A percentile compares a stretch with the other conserved stretches of the same genome.
Conservation (phyloP, 2,888 invertebrate species). For the Pandemis cinnamomeana region DNA sequence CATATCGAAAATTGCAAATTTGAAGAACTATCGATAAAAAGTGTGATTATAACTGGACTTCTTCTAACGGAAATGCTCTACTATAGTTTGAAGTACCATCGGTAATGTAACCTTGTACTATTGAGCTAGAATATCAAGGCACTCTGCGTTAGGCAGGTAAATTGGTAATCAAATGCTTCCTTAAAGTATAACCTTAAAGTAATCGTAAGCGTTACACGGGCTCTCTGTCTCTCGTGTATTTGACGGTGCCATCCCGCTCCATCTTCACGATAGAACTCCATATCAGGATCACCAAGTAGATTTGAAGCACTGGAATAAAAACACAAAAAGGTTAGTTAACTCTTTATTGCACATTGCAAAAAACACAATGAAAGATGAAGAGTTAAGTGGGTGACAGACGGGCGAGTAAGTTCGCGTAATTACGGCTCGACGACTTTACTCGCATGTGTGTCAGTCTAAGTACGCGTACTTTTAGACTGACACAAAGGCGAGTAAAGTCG, state of each 20-base stretch:
- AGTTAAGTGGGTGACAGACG: too few species aligned
- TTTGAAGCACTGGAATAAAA: slow-evolving; percentile 70
- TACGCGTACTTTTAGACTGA: too few species aligned
- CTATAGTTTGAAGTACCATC: not conserved
- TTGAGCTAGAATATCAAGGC: slow-evolving; percentile 12
- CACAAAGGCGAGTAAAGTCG: too few species aligned
- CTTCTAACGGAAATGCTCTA: not conserved
- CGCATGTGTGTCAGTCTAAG: too few species aligned
- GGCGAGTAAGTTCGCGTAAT: too few species aligned
- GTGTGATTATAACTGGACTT: not conserved
- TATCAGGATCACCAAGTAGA: slow-evolving; percentile 76
- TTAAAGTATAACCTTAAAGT: not conserved
- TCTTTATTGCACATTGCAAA: too few species aligned
- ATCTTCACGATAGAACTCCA: slow-evolving; percentile 80
- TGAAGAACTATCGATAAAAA: not conserved
- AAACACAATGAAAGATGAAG: too few species aligned
- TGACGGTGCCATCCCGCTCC: slow-evolving; percentile 76
- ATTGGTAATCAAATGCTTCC: slow-evolving; percentile 36
- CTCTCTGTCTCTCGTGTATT: slow-evolving; percentile 72
- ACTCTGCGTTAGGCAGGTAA: slow-evolving; percentile 10
- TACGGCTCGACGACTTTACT: too few species aligned
- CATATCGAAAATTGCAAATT: too few species aligned
- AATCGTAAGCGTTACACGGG: slow-evolving; percentile 51
- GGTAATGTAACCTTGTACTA: slow-evolving; percentile 12
- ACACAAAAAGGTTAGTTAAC: not conserved